Base-by-base conservation (phyloP, 2,113 vertebrate species). In the Albula goreensis region DNA sequence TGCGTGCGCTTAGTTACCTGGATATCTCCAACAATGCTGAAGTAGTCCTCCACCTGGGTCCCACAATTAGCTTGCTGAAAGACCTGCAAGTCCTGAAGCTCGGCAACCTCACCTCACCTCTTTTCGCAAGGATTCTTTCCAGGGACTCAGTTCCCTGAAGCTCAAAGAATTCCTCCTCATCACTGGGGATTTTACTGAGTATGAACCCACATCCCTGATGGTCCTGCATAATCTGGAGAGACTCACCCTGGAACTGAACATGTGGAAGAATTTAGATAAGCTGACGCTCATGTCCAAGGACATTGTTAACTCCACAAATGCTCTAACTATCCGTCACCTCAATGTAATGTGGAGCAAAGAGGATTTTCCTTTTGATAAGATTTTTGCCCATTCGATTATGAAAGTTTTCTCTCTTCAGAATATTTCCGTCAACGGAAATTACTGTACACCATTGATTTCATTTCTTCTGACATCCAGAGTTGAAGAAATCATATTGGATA, bases 171-270 rank as follows among this genome's bases (percentile, higher is more conserved):
- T 81, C 5, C 80, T 50, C 22, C 80, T 81, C 1, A 81, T 81
- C 50, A 81, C 80, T 50, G 80, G 80, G 50, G 80, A 81, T 50
- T 13, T 81, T 25, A 48, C 2, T 48, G 80, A 81, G 22, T 81
- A 81, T 81, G 80, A 11, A 2, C 41, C 22, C 41, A 10, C 5
- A 5, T 81, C 50, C 19, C 19, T 51, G 80, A 81, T 50, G 50
- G 4, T 8, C n/a, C 41, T 49, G 11, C 19, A 77, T 77, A 49
- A 22, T 81, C 80, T 81, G 41, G 50, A 81, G 25, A 81, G 50
- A 22, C n/a, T 81, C 41, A 81, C 80, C 50, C 80, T 81, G 50
- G 80, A 81, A 10, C 12, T 81, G 50, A 81, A 81, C 25, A 81
- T 81, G 2, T 81, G 80, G 80, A 12, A 81, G n/a, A 11, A 81